Conservation (phyloP, 2,888 invertebrate species). For the Taenaris catops region DNA sequence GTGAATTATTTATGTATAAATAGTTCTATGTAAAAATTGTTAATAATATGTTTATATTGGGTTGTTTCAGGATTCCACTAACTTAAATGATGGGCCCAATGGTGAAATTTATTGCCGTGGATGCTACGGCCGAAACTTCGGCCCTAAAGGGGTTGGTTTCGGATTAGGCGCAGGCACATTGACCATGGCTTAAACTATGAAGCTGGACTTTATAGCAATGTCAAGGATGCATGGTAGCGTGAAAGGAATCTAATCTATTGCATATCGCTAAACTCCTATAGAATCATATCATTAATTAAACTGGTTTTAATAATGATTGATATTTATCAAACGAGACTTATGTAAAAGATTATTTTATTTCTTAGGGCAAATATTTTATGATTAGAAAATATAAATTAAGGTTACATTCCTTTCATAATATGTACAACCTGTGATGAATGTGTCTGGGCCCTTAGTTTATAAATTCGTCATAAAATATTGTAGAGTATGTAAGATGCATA, state of each 20-base stretch:
- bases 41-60: no score
- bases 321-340: slow-evolving; percentile 65
- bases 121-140: slow-evolving; percentile 92
- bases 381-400: slow-evolving; percentile 76
- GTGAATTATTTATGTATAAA: no score
- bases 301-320: slow-evolving; percentile 79
- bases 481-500: slow-evolving; percentile 56
- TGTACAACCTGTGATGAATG: slow-evolving; percentile 74
- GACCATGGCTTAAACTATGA: slow-evolving; percentile 88
- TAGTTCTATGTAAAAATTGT: no score
- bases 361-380: slow-evolving; percentile 64
- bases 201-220: slow-evolving; percentile 68
- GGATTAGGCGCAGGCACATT: slow-evolving; percentile 95
- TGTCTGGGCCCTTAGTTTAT: slow-evolving; percentile 79
- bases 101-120: slow-evolving; percentile 96
- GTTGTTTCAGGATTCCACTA: slow-evolving; percentile 87
- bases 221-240: slow-evolving; percentile 49
- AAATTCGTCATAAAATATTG: slow-evolving; percentile 74
- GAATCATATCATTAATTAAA: slow-evolving; percentile 76
- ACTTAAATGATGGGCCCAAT: slow-evolving; percentile 94
- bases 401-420: slow-evolving; percentile 76
- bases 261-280: slow-evolving; percentile 49
- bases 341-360: slow-evolving; percentile 30
- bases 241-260: slow-evolving; percentile 65
- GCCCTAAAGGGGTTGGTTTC: slow-evolving; percentile 93